Evolutionary conservation across 2,797 vertebrate genomes (phyloP), one percentile per base, ranked within the genome.

Genomic region (Tapera naevia): DNA sequence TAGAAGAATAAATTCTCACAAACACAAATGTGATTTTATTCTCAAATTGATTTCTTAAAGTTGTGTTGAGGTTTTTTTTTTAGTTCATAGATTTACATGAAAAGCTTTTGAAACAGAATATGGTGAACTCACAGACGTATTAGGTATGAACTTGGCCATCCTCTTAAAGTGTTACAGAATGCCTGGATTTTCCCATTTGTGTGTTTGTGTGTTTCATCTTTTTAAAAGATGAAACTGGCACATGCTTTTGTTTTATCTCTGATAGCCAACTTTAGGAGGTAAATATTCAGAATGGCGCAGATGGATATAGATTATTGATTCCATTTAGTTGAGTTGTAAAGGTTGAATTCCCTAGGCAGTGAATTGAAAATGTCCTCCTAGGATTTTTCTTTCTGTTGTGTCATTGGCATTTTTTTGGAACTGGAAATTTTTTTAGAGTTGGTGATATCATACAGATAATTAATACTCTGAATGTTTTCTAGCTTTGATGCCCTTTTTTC

Each of bases 121-220:
- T 12, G n/a, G 53, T 39, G 48, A 85, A 56, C 13, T 91, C 65
- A 35, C 15, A 91, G 39, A 78, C 28, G 32, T 65, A 53, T 45
- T 80, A 10, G 6, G 6, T 74, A 60, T 39, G 43, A 88, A 56
- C 43, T 50, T 89, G 79, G 57, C 65, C 86, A 35, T 91, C n/a
- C 32, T 94, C 66, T 82, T 70, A 66, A 95, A 46, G 32, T 51
- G 69, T 41, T 72, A 78, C 91, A 91, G 19, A 79, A 67, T 89
- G 81, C 32, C 28, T 86, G 41, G 32, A 84, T 95, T 95, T 92
- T 93, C 48, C 62, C 66, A 91, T 84, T 89, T 88, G 62, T 39
- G 60, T 79, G 78, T 80, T 88, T 79, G n/a, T n/a, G n/a, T n/a
- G n/a, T n/a, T n/a, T n/a, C n/a, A n/a, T n/a, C n/a, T n/a, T n/a